Conservation (phyloP, 2,888 invertebrate genomes). For the Eilema caniola region DNA sequence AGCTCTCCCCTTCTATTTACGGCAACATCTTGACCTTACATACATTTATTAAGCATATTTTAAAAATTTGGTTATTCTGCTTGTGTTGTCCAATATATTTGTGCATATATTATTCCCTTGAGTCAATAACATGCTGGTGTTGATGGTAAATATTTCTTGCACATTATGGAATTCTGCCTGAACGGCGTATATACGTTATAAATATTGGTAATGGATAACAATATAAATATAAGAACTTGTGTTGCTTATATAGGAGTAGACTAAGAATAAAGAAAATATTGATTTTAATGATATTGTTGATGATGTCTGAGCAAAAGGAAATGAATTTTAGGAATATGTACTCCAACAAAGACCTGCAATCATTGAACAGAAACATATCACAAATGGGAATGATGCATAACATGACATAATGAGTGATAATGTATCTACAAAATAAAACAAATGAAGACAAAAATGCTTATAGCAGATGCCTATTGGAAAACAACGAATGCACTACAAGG, state of each 20-base stretch:
- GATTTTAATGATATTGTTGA: no score
- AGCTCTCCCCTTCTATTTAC: slow-evolving; percentile 12
- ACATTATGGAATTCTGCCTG: neutral
- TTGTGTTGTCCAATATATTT: slow-evolving; percentile 3
- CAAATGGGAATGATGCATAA: no score
- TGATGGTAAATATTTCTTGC: neutral
- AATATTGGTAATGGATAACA: neutral
- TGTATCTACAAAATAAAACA: no score
- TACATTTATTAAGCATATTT: slow-evolving; percentile 4
- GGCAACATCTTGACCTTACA: slow-evolving; percentile 1
- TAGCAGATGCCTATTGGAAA: no score
- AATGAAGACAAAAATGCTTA: no score
- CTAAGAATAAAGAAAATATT: neutral
- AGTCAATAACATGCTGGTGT: slow-evolving; percentile 8
- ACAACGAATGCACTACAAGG: no score
- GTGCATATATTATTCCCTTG: slow-evolving; percentile 3
- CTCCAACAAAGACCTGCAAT: neutral
- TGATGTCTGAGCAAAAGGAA: neutral
- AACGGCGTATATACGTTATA: neutral
- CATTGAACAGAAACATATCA: no score
- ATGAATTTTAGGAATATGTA: neutral
- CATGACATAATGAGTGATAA: no score
- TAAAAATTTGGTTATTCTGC: neutral
- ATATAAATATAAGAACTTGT: slow-evolving; percentile 1
- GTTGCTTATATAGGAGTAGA: neutral